Percentiles rank a stretch among this genome's conserved stretches.
These are phyloP conservation scores for Myxocyprinus asiaticus DNA, from an alignment of 2,113 vertebrate genomes.

Conservation along the genomic window DNA sequence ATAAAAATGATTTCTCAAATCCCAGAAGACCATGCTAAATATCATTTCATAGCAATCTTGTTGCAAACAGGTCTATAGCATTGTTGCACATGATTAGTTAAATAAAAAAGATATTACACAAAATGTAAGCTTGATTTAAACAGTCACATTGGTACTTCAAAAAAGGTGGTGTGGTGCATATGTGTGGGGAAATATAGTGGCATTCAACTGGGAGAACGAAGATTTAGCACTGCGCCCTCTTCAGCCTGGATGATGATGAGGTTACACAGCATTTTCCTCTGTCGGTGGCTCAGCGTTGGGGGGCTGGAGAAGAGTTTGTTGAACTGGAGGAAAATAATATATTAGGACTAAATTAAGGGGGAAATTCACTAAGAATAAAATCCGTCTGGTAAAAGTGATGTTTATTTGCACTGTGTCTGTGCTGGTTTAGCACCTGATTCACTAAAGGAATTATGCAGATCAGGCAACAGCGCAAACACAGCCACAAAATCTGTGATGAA, in stretches of 20 bases:
- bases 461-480: too few species aligned
- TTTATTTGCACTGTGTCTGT: too few species aligned
- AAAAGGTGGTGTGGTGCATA: background rate
- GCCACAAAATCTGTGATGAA: too few species aligned
- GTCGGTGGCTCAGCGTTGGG: conserved; percentile 76
- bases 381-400: too few species aligned
- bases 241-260: background rate
- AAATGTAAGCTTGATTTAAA: conserved; percentile 40
- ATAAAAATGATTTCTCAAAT: background rate
- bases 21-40: background rate
- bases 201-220: background rate
- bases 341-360: background rate
- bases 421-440: too few species aligned
- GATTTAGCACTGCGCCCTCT: conserved; percentile 32
- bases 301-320: conserved; percentile 79
- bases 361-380: too few species aligned
- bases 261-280: conserved; percentile 70
- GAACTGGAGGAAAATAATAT: conserved; percentile 66
- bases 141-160: conserved; percentile 15
- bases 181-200: conserved; percentile 5
- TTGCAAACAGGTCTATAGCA: conserved; percentile 46
- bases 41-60: conserved; percentile 11
- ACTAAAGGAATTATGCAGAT: too few species aligned
- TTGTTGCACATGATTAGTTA: conserved; percentile 18
- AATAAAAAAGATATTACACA: conserved; percentile 52